Evolutionary conservation across 2,113 vertebrate species (phyloP).

Genomic region (Ochotona curzoniae): DNA sequence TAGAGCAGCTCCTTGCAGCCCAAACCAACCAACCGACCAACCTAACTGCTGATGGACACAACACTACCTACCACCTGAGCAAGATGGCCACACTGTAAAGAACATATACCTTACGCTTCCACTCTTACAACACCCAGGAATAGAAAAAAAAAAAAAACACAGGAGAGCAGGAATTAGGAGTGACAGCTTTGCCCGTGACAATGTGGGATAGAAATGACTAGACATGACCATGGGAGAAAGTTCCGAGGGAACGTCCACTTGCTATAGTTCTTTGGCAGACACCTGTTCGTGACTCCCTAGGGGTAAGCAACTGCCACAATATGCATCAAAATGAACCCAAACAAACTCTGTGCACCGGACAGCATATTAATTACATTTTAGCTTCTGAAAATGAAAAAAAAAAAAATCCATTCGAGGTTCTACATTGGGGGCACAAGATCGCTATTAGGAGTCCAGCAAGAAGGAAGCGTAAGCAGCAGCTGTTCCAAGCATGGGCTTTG

Average conservation of each 20-base stretch:
- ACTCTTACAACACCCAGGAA: not conserved
- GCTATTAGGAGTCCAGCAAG: not conserved
- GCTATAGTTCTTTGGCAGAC: not conserved
- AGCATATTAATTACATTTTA: not conserved
- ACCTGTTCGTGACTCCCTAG: not conserved
- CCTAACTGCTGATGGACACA: not conserved
- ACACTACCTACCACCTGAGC: not conserved
- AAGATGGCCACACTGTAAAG: not conserved
- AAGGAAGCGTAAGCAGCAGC: not conserved
- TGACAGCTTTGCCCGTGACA: not conserved
- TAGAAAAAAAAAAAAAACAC: not conserved
- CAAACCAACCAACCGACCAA: not conserved
- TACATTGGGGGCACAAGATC: not conserved
- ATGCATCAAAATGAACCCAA: not conserved
- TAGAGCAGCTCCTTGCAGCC: not conserved
- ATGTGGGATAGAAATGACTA: not conserved
- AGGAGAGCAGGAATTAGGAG: not conserved
- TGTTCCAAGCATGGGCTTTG: not conserved
- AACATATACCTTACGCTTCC: not conserved
- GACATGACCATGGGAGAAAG: not conserved
- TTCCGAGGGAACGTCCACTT: not conserved
- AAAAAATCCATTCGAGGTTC: not conserved
- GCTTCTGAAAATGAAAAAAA: not conserved
- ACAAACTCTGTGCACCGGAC: not conserved
- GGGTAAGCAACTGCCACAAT: not conserved